These are phyloP conservation scores for Siniperca chuatsi DNA, from an alignment of 2,113 vertebrate species.

Conservation along the genomic window DNA sequence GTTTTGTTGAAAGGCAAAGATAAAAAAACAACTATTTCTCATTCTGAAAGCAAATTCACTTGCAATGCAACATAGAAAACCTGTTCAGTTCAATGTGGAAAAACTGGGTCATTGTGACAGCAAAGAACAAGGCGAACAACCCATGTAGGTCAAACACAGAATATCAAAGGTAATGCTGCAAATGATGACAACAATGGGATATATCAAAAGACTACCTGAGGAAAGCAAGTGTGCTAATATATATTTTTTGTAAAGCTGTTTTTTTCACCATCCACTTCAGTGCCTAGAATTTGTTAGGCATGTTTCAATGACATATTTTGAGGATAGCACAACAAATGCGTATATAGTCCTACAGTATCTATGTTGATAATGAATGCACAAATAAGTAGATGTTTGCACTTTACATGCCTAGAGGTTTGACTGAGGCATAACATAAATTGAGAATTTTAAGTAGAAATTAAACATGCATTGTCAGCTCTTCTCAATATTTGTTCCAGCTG, in stretches of 20 bases:
- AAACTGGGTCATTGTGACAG: slow-evolving; percentile 13
- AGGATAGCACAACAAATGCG: neutral
- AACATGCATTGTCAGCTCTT: neutral
- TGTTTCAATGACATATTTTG: neutral
- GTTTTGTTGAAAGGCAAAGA: neutral
- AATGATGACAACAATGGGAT: neutral
- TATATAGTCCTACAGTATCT: neutral
- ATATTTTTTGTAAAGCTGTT: neutral
- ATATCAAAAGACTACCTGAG: neutral
- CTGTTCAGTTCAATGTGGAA: neutral
- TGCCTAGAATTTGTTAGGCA: too few relatives aligned
- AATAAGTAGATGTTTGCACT: neutral
- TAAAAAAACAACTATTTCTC: neutral
- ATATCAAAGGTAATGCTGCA: neutral
- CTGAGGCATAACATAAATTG: neutral
- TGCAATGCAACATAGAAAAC: neutral
- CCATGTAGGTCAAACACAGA: slow-evolving; percentile 3
- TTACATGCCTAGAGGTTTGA: neutral
- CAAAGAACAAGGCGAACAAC: slow-evolving; percentile 3
- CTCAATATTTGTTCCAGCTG: neutral
- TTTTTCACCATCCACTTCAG: neutral
- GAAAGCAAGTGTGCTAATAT: neutral
- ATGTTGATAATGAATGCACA: neutral
- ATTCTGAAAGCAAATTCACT: neutral
- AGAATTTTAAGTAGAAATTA: neutral